A percentile compares a stretch with the other conserved stretches of the same genome.
Evolutionary conservation across 2,113 vertebrate species (phyloP).

Genomic region (Myotis yumanensis): DNA sequence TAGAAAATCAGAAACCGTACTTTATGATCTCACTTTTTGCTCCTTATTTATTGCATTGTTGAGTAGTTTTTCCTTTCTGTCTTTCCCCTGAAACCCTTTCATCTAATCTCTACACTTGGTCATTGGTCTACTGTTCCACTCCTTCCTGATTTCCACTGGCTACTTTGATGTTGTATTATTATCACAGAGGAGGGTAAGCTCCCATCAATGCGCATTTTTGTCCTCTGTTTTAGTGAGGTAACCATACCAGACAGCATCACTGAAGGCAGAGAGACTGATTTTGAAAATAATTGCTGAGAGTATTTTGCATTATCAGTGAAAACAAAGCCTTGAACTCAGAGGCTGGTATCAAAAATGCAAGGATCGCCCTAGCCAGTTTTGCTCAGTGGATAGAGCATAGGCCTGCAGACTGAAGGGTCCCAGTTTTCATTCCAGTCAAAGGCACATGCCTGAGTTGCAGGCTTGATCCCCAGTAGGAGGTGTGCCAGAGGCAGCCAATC

Average conservation of each 20-base stretch:
- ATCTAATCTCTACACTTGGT: not conserved
- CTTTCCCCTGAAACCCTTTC: not conserved
- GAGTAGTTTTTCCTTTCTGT: not conserved
- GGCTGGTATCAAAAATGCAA: not conserved
- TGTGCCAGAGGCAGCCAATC: no score
- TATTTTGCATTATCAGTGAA: not conserved
- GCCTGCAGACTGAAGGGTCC: no score
- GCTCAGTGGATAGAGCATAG: no score
- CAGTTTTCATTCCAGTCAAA: no score
- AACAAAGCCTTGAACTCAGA: not conserved
- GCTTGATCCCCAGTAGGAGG: no score
- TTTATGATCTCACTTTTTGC: not conserved
- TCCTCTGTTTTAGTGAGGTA: not conserved
- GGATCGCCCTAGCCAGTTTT: not conserved
- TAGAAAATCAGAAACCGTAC: not conserved
- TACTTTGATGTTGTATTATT: not conserved
- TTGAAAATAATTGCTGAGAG: not conserved
- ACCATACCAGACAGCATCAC: fast-evolving
- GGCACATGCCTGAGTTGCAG: no score
- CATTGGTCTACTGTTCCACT: fast-evolving
- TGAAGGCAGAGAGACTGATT: not conserved
- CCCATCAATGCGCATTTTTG: not conserved
- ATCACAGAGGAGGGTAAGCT: not conserved
- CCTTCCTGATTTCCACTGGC: not conserved
- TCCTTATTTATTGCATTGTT: not conserved